Evolutionary conservation across 1,140 invertebrate genomes (phyloP).

Genomic region (Pteromalus puparum): DNA sequence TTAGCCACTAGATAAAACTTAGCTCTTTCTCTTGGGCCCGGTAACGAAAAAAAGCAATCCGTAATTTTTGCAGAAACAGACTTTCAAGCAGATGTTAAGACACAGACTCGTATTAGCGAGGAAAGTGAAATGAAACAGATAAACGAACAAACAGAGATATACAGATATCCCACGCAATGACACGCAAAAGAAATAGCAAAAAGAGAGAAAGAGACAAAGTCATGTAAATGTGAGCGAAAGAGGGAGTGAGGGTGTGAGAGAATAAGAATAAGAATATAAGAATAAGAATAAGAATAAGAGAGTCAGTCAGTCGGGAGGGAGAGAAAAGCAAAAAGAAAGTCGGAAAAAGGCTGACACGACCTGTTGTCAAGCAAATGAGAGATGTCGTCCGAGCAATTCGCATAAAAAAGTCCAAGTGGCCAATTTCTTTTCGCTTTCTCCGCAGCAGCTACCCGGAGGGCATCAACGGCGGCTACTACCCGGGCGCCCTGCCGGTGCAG

Average conservation of each 20-base stretch:
- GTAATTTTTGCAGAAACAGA: constrained; percentile 70
- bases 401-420: constrained; percentile 60
- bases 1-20: constrained; percentile 43
- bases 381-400: constrained; percentile 47
- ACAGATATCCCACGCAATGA: constrained; percentile 46
- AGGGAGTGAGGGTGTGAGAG: constrained; percentile 3
- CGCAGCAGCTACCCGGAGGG: constrained; percentile 77
- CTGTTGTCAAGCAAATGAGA: constrained; percentile 32
- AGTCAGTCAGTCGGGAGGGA: constrained; percentile 14
- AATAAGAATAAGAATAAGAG: constrained; percentile 10
- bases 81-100: constrained; percentile 69
- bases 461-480: constrained; percentile 84
- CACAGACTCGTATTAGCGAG: constrained; percentile 44
- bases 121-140: constrained; percentile 47
- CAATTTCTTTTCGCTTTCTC: constrained; percentile 72
- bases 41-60: constrained; percentile 60
- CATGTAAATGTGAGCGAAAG: constrained; percentile 42
- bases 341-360: constrained; percentile 30
- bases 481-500: constrained; percentile 82
- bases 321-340: constrained; percentile 53
- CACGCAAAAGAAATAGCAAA: constrained; percentile 36
- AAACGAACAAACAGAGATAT: constrained; percentile 32
- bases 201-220: constrained; percentile 49
- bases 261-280: constrained; percentile 19
- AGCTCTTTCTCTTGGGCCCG: constrained; percentile 57